Evolutionary conservation across 64 coral and sea anemone genomes (phyloP).

Genomic region (Hydrozoanthus tunicans): DNA sequence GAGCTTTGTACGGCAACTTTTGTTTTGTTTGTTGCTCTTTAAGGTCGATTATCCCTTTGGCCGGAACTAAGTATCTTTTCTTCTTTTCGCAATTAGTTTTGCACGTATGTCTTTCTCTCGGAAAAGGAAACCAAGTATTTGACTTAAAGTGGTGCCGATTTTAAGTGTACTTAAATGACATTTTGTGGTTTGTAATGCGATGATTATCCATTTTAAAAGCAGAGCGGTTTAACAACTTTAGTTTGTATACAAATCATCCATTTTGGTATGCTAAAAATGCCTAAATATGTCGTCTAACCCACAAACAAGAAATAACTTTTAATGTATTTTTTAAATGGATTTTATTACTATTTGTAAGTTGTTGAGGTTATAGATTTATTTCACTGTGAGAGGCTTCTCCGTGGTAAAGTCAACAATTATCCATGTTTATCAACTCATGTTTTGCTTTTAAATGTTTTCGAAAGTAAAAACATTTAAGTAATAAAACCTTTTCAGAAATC

Average conservation of each 20-base stretch:
- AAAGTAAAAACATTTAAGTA: neutral
- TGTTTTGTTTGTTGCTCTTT: no score
- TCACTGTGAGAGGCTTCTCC: neutral
- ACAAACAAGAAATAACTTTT: no score
- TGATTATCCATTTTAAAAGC: neutral
- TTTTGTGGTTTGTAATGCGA: neutral
- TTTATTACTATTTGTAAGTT: neutral
- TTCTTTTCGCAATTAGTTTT: neutral
- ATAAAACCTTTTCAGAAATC: neutral
- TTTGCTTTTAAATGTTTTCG: neutral
- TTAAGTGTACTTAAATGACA: neutral
- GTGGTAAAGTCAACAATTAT: slow-evolving; percentile 31
- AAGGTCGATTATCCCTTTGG: neutral
- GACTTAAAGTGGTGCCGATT: neutral
- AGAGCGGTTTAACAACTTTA: neutral
- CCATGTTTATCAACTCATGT: neutral
- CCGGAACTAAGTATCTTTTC: neutral
- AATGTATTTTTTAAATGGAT: neutral
- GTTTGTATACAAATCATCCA: neutral
- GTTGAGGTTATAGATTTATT: neutral
- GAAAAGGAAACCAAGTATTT: neutral
- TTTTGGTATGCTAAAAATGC: neutral
- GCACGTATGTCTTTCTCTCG: neutral
- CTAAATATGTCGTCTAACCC: neutral
- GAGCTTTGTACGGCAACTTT: neutral